These are phyloP conservation scores for Anser cygnoides DNA, from an alignment of 2,113 vertebrate genomes.

Conservation along the genomic window DNA sequence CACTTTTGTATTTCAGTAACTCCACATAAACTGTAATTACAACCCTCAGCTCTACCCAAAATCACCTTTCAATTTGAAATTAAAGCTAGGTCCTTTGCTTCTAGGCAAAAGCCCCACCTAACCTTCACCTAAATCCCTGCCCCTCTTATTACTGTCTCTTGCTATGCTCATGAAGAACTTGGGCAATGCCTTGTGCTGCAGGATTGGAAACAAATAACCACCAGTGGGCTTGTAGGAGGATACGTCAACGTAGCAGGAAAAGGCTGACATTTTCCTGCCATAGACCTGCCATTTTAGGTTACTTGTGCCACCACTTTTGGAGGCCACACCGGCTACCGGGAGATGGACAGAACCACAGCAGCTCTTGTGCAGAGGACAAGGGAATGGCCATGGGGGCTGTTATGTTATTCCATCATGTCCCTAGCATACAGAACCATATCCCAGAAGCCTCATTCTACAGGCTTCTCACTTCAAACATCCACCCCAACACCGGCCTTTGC, in stretches of 20 bases:
- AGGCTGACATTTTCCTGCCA: neutral
- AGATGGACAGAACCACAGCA: neutral
- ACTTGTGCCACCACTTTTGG: neutral
- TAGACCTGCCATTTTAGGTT: neutral
- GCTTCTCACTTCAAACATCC: neutral
- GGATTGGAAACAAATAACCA: neutral
- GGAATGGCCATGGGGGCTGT: neutral
- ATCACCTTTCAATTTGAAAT: neutral
- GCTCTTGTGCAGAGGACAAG: neutral
- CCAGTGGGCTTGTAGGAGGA: neutral
- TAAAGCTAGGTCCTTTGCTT: neutral
- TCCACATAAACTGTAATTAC: neutral
- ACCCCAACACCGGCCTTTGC: neutral
- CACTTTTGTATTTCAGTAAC: neutral
- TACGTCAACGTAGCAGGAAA: neutral
- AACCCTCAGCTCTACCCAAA: neutral
- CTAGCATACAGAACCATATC: accelerated
- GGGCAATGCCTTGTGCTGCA: neutral
- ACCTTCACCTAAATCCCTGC: neutral
- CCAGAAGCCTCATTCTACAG: neutral
- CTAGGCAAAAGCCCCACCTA: neutral
- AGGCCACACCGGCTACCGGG: neutral
- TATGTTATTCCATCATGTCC: neutral
- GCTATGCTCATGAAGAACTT: neutral
- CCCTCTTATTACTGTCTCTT: neutral